Conservation (phyloP, 53 echinoderm and acorn worm genomes). For the Luidia sarsii region DNA sequence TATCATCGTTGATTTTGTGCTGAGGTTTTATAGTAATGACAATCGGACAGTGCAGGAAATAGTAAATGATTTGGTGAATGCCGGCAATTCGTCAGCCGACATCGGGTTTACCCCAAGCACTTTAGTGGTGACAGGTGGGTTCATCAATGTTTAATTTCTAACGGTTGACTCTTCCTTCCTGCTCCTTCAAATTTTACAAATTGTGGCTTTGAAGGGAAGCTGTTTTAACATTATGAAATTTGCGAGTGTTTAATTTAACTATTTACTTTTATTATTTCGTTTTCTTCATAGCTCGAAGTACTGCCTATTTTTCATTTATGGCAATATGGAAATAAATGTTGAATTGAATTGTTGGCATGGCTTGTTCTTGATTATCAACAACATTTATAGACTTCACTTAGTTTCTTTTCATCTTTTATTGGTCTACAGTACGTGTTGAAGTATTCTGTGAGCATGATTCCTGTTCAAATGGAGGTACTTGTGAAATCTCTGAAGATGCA, state of each 20-base stretch:
- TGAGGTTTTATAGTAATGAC: not conserved
- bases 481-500: not conserved
- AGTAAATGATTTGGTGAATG: not conserved
- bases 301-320: no score
- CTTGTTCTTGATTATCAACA: no score
- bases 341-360: no score
- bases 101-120: not conserved
- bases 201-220: not conserved
- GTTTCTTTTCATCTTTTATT: no score
- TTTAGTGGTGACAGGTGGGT: not conserved
- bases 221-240: not conserved
- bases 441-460: conserved; percentile 7
- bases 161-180: not conserved
- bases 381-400: no score
- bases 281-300: no score
- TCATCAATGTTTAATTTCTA: not conserved
- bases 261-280: no score
- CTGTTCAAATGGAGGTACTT: conserved; percentile 8
- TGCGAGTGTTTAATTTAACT: no score
- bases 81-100: not conserved
- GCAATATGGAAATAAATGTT: no score
- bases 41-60: not conserved
- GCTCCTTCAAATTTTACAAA: no score
- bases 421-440: no score
- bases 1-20: not conserved